phyloP scores from a whole-genome alignment of 2,113 vertebrate species.

The Phyllostomus discolor region DNA sequence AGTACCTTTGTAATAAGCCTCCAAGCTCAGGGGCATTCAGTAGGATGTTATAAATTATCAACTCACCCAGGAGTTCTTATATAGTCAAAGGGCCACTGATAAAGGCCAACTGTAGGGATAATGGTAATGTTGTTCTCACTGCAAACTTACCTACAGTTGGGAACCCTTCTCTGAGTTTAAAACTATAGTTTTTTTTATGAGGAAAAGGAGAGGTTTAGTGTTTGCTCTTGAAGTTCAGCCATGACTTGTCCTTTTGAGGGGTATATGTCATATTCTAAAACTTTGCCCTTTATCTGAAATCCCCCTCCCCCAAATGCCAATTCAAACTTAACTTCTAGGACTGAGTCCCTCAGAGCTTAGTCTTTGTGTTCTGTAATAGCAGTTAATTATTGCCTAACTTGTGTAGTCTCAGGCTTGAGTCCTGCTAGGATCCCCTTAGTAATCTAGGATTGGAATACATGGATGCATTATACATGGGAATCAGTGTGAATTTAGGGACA shows the following conservation, averaged over 20 bases:
- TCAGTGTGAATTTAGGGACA: not conserved
- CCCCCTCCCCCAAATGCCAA: not conserved
- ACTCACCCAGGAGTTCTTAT: not conserved
- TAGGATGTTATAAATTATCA: not conserved
- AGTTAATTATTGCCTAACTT: not conserved
- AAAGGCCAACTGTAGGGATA: not conserved
- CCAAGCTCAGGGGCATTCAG: not conserved
- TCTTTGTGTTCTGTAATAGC: not conserved
- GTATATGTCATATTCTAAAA: not conserved
- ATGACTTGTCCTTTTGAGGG: not conserved
- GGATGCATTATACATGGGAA: not conserved
- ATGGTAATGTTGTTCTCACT: not conserved
- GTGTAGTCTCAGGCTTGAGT: not conserved
- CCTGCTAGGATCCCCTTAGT: not conserved
- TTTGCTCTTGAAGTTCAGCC: not conserved
- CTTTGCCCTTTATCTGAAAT: not conserved
- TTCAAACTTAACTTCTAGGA: not conserved
- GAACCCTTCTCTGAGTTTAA: not conserved
- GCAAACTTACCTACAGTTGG: not conserved
- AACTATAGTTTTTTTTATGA: not conserved
- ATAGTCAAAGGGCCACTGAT: not conserved
- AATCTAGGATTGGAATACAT: not conserved
- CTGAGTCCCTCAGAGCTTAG: not conserved
- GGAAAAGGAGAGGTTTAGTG: not conserved
- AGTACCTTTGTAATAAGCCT: not conserved